Percentiles rank a stretch among this genome's conserved stretches.
Conservation (phyloP, 2,888 invertebrate genomes). For the Alcis repandata region DNA sequence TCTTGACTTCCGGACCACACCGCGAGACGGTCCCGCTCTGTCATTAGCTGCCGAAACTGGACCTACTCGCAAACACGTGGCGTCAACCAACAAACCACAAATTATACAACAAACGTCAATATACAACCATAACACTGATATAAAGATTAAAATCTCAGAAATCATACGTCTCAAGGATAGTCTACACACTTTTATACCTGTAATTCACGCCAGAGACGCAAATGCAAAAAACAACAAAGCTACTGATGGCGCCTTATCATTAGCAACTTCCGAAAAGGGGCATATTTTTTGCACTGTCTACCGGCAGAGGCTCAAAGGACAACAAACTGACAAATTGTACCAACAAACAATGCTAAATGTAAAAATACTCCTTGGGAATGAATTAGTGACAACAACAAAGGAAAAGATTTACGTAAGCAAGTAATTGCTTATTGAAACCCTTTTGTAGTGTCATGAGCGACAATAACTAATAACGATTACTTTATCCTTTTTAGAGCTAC, state of each 20-base stretch:
- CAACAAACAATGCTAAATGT: constrained; percentile 72
- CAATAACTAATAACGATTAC: constrained; percentile 52
- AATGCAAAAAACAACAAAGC: constrained; percentile 72
- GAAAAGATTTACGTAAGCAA: constrained; percentile 64
- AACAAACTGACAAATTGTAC: constrained; percentile 82
- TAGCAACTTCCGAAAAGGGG: constrained; percentile 82
- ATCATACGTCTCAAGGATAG: constrained; percentile 39
- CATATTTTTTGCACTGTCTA: constrained; percentile 73
- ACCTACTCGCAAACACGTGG: constrained; percentile 67
- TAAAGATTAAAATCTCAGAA: constrained; percentile 52
- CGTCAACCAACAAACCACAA: constrained; percentile 65
- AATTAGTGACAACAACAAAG: constrained; percentile 61
- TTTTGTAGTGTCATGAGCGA: constrained; percentile 54
- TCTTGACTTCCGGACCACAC: constrained; percentile 82
- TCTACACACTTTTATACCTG: constrained; percentile 54
- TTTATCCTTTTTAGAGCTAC: constrained; percentile 54
- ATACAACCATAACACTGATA: constrained; percentile 35
- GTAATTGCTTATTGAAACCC: constrained; percentile 62
- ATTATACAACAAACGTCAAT: constrained; percentile 45
- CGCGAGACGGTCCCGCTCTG: constrained; percentile 58
- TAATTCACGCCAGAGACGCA: constrained; percentile 66
- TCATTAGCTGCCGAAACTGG: constrained; percentile 67
- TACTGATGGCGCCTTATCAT: constrained; percentile 82
- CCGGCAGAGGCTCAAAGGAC: constrained; percentile 74
- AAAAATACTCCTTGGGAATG: constrained; percentile 60